Conservation (phyloP, 2,888 invertebrate genomes). For the Synergus umbraculus region DNA sequence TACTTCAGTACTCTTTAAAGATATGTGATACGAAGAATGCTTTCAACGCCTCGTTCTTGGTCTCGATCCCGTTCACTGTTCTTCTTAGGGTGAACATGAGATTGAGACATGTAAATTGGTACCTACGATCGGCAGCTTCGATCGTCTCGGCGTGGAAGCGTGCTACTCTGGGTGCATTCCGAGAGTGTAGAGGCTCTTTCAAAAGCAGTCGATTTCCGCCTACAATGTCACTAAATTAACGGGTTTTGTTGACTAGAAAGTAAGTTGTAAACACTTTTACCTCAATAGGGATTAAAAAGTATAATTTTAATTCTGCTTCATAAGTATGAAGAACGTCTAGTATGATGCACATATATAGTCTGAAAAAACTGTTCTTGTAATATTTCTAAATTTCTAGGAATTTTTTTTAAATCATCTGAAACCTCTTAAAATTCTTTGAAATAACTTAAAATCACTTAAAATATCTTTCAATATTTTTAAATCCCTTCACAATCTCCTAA, state of each 20-base stretch:
- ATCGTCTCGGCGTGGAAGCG: slow-evolving; percentile 67
- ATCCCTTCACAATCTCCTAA: too few relatives aligned
- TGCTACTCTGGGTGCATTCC: slow-evolving; percentile 64
- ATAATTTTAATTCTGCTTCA: too few relatives aligned
- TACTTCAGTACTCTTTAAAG: neutral
- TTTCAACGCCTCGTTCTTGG: slow-evolving; percentile 14
- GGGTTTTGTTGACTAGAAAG: neutral
- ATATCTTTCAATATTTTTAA: too few relatives aligned
- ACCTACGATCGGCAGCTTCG: slow-evolving; percentile 69
- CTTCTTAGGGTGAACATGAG: slow-evolving; percentile 61
- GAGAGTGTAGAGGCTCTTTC: slow-evolving; percentile 62
- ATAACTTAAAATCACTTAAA: too few relatives aligned
- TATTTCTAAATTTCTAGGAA: too few relatives aligned
- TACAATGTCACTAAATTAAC: neutral
- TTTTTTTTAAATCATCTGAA: too few relatives aligned
- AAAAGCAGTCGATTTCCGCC: slow-evolving; percentile 48
- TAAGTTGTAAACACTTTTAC: too few relatives aligned
- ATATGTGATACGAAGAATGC: slow-evolving; percentile 12
- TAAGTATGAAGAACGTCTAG: too few relatives aligned
- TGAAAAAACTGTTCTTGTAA: too few relatives aligned
- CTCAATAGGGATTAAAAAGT: too few relatives aligned
- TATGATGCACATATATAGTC: too few relatives aligned
- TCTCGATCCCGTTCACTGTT: slow-evolving; percentile 32
- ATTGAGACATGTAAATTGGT: slow-evolving; percentile 77
- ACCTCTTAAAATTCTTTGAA: too few relatives aligned